Conservation (phyloP, 2,888 invertebrate genomes). For the Patella pellucida region DNA sequence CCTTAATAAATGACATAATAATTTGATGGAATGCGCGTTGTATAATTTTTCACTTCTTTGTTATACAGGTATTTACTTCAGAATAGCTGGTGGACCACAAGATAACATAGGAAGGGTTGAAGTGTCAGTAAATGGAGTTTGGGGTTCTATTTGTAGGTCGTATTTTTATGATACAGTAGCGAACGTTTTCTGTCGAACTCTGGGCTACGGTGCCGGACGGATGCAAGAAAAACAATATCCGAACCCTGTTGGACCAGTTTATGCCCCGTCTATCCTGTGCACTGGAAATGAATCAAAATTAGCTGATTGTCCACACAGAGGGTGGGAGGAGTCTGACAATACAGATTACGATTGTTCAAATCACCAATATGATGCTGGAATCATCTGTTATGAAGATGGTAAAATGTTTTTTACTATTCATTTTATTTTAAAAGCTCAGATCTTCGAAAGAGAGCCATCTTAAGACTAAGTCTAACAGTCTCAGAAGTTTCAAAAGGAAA, state of each 20-base stretch:
- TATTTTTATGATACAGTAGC: conserved; percentile 80
- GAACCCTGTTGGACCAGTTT: conserved; percentile 48
- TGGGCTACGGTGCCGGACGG: conserved; percentile 30
- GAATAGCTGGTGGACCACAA: conserved; percentile 41
- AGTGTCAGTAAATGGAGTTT: conserved; percentile 79
- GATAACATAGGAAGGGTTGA: conserved; percentile 73
- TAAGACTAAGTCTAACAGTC: no score
- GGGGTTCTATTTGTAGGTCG: conserved; percentile 83
- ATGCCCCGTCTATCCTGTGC: conserved; percentile 54
- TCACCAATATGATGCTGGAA: conserved; percentile 53
- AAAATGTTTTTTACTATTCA: conserved; percentile 2
- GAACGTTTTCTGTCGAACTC: conserved; percentile 72
- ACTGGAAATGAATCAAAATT: conserved; percentile 47
- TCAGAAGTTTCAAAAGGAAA: no score
- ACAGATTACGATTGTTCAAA: conserved; percentile 37
- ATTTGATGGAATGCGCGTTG: no score
- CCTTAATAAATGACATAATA: no score
- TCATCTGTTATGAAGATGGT: conserved; percentile 56
- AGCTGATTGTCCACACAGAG: conserved; percentile 53
- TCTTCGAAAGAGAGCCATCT: no score
- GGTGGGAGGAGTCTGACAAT: conserved; percentile 37
- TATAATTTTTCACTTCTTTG: no score
- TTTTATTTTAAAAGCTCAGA: no score
- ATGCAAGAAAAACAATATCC: conserved; percentile 29
- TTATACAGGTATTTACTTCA: conserved; percentile 46